A percentile compares a stretch with the other conserved stretches of the same genome.
Conservation (phyloP, 2,113 vertebrate species). For the Megaleporinus macrocephalus region DNA sequence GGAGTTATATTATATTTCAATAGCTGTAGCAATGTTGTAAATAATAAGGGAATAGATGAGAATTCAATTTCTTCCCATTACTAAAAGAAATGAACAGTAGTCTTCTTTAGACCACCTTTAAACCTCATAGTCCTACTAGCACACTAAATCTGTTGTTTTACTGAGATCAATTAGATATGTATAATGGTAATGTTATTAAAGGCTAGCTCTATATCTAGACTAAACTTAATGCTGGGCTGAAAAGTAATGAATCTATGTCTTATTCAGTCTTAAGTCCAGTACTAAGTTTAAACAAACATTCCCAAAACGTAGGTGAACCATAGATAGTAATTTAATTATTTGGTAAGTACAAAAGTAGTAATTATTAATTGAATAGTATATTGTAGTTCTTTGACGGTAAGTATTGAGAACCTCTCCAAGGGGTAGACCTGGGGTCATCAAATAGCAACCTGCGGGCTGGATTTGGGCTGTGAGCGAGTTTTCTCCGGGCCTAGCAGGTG, state of each 20-base stretch:
- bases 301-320: not conserved
- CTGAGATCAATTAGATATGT: not conserved
- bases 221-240: slow-evolving; percentile 10
- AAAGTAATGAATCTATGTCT: not conserved
- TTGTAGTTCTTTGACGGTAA: not conserved
- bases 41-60: slow-evolving; percentile 21
- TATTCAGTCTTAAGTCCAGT: slow-evolving; percentile 24
- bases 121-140: slow-evolving; percentile 22
- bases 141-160: not conserved
- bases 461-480: too few species aligned
- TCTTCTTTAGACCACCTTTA: slow-evolving; percentile 19
- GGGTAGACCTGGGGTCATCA: too few species aligned
- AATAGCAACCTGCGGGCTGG: too few species aligned
- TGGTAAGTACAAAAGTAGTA: not conserved
- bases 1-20: slow-evolving; percentile 8
- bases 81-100: not conserved
- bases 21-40: slow-evolving; percentile 37
- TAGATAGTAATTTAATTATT: not conserved
- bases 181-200: not conserved
- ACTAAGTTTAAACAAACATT: not conserved
- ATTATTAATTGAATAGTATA: slow-evolving; percentile 1
- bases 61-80: not conserved
- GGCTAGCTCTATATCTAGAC: not conserved
- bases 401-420: not conserved
- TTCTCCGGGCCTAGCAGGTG: too few species aligned